Evolutionary conservation across 2,797 vertebrate genomes (phyloP).

Genomic region (Rhyacichthys aspro): DNA sequence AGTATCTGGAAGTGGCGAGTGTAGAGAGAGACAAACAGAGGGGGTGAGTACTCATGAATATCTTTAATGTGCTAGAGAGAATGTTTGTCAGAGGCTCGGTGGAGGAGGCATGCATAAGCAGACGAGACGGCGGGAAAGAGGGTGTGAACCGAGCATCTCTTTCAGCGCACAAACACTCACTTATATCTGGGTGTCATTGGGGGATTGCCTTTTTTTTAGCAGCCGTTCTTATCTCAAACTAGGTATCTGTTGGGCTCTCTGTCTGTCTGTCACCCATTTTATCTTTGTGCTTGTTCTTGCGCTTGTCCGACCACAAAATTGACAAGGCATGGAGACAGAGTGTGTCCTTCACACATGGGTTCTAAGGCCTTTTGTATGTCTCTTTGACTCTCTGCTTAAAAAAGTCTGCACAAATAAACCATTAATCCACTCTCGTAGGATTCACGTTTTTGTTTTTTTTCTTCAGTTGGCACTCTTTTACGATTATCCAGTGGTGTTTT

Average conservation of each 20-base stretch:
- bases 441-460: neutral
- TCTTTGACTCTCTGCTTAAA: constrained; percentile 25
- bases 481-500: constrained; percentile 52
- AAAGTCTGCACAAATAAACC: constrained; percentile 56
- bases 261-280: constrained; percentile 27
- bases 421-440: constrained; percentile 61
- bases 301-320: constrained; percentile 39
- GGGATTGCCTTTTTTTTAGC: constrained; percentile 8
- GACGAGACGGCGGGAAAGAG: neutral
- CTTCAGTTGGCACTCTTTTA: constrained; percentile 2
- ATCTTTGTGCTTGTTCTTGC: constrained; percentile 35
- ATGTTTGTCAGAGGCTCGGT: constrained; percentile 35
- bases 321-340: constrained; percentile 30
- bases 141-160: constrained; percentile 2
- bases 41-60: constrained; percentile 57
- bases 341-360: constrained; percentile 58
- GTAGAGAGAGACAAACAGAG: constrained; percentile 46
- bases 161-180: constrained; percentile 11
- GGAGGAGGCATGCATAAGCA: constrained; percentile 12
- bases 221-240: constrained; percentile 32
- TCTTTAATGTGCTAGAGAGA: constrained; percentile 48
- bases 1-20: constrained; percentile 39
- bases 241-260: constrained; percentile 19
- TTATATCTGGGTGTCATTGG: constrained; percentile 6
- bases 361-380: constrained; percentile 31